These are phyloP conservation scores for Junco hyemalis DNA, from an alignment of 2,113 vertebrate species.

Conservation along the genomic window DNA sequence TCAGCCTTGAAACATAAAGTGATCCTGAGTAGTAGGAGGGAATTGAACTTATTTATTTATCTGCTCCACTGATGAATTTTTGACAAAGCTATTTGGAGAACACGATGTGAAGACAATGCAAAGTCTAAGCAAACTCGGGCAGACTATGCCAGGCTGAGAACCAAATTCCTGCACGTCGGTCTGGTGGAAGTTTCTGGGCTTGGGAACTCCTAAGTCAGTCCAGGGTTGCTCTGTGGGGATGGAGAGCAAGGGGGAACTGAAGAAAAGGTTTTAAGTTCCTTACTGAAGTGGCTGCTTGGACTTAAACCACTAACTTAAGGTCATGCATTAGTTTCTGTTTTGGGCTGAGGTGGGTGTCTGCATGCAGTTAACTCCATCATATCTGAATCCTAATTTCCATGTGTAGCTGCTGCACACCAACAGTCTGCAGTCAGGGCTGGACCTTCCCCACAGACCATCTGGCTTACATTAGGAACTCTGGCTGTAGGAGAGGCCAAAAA, in stretches of 20 bases:
- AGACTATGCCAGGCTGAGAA: neutral
- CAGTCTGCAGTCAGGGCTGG: neutral
- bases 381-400: neutral
- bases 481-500: neutral
- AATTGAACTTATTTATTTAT: neutral
- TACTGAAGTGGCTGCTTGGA: neutral
- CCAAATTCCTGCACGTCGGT: neutral
- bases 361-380: neutral
- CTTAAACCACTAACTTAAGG: neutral
- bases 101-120: neutral
- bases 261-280: neutral
- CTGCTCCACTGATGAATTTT: neutral
- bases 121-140: neutral
- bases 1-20: neutral
- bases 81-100: neutral
- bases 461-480: neutral
- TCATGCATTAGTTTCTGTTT: neutral
- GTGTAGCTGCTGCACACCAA: neutral
- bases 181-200: neutral
- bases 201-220: neutral
- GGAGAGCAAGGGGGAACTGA: neutral
- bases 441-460: neutral
- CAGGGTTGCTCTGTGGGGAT: rapidly evolving
- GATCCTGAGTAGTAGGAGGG: neutral
- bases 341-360: neutral